Evolutionary conservation across 2,888 invertebrate species (phyloP).

Genomic region (Drosophila multiciliata): DNA sequence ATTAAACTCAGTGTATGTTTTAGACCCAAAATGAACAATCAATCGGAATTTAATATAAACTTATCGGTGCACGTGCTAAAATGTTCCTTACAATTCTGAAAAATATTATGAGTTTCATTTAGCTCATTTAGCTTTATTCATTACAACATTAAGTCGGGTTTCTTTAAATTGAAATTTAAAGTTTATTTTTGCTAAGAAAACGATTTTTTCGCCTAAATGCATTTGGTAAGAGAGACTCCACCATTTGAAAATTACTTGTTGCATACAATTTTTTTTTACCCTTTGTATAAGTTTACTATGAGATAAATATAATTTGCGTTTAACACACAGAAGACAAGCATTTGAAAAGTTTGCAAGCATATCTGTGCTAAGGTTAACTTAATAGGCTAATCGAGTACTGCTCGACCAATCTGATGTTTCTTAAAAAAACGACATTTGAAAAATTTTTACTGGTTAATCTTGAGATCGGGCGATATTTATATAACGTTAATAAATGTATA

Average conservation of each 20-base stretch:
- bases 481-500: constrained; percentile 1
- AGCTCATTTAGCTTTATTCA: neutral
- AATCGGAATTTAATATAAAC: neutral
- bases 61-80: neutral
- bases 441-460: constrained; percentile 2
- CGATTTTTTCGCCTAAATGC: neutral
- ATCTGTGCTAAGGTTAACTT: constrained; percentile 2
- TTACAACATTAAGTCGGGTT: neutral
- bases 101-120: neutral
- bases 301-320: neutral
- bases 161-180: neutral
- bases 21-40: neutral
- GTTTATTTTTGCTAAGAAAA: neutral
- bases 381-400: constrained; percentile 15
- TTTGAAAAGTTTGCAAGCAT: neutral
- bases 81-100: neutral
- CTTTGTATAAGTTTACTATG: neutral
- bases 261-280: neutral
- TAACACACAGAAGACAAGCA: neutral
- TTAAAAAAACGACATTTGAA: neutral
- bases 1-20: neutral
- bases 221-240: neutral
- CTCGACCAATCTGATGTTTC: constrained; percentile 4
- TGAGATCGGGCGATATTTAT: constrained; percentile 2
- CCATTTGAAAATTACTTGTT: neutral